Evolutionary conservation across 2,113 vertebrate genomes (phyloP).

Genomic region (Loxodonta africana): DNA sequence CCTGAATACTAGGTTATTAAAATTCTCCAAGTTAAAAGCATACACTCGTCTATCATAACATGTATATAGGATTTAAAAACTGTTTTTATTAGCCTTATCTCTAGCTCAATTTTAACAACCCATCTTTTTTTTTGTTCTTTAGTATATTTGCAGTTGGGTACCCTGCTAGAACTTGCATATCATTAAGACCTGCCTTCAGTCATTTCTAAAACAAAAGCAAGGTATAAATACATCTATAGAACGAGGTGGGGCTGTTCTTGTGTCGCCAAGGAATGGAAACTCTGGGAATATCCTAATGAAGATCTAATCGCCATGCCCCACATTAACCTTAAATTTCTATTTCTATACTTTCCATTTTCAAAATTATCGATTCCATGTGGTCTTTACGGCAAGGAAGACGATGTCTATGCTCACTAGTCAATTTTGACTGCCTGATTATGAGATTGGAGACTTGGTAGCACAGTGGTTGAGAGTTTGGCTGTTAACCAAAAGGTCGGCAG

Average conservation of each 20-base stretch:
- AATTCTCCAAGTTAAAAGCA: constrained; percentile 19
- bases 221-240: neutral
- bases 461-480: too few species aligned
- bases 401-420: neutral
- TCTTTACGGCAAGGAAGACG: neutral
- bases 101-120: neutral
- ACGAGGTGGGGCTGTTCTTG: neutral
- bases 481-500: too few species aligned
- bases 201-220: constrained; percentile 33
- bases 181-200: neutral
- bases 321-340: neutral
- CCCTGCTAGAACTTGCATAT: neutral
- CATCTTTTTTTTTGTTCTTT: constrained; percentile 18
- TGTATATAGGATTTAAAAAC: neutral
- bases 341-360: neutral
- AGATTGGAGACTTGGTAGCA: too few species aligned
- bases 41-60: neutral
- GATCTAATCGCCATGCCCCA: neutral
- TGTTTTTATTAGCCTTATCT: neutral
- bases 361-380: neutral
- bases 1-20: neutral
- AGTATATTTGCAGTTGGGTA: constrained; percentile 2
- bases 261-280: neutral
- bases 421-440: neutral
- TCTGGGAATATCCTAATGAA: constrained; percentile 19